Conservation (phyloP, 2,888 invertebrate genomes). For the Protonemura montana region DNA sequence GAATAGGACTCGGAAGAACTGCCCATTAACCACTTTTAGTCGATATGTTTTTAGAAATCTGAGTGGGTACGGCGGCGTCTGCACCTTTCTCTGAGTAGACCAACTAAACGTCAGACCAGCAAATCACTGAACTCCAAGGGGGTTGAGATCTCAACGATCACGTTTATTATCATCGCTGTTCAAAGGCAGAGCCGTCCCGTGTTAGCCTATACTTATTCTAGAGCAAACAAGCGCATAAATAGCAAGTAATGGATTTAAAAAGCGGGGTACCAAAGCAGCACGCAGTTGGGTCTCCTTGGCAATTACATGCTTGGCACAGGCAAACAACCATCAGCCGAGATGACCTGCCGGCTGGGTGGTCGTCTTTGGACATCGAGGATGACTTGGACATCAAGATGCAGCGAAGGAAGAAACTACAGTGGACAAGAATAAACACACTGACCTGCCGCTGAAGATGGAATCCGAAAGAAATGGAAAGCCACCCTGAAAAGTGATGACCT, state of each 20-base stretch:
- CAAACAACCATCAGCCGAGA: slow-evolving; percentile 25
- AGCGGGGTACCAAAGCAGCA: slow-evolving; percentile 17
- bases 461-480: slow-evolving; percentile 15
- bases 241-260: slow-evolving; percentile 30
- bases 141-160: not conserved
- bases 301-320: slow-evolving; percentile 25
- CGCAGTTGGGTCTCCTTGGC: not conserved
- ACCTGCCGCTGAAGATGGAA: not conserved
- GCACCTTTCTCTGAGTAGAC: not conserved
- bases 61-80: not conserved
- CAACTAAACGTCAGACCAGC: not conserved
- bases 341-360: slow-evolving; percentile 28
- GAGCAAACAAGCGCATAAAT: slow-evolving; percentile 32
- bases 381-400: not conserved
- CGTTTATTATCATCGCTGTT: slow-evolving; percentile 18
- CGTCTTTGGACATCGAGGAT: not conserved
- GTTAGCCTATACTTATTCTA: not conserved
- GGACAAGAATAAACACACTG: slow-evolving; percentile 8
- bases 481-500: slow-evolving; percentile 8
- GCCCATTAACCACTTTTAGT: not conserved
- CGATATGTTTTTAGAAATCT: not conserved
- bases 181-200: not conserved
- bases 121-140: not conserved
- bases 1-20: not conserved
- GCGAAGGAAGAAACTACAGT: not conserved